Percentiles rank a stretch among this genome's conserved stretches.
phyloP scores from a whole-genome alignment of 2,113 vertebrate species.

The Chionodraco myersi region DNA sequence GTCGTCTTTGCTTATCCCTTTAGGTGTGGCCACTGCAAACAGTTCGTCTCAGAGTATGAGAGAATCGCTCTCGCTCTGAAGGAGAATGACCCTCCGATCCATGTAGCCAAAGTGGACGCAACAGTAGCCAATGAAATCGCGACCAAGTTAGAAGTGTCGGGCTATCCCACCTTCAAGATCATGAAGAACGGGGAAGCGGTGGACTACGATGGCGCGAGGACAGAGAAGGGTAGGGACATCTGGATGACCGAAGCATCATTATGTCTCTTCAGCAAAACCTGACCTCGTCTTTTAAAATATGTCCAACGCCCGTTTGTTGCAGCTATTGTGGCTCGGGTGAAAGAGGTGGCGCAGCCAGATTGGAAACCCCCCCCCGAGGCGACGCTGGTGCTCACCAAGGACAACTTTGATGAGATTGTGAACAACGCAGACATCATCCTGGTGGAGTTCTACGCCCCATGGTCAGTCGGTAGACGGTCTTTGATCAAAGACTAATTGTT shows the following conservation, averaged over 20 bases:
- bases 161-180: slow-evolving; percentile 97
- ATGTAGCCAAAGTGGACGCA: slow-evolving; percentile 95
- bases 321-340: slow-evolving; percentile 92
- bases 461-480: slow-evolving; percentile 84
- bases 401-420: slow-evolving; percentile 92
- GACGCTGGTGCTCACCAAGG: slow-evolving; percentile 92
- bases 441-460: slow-evolving; percentile 99
- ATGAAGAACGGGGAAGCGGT: slow-evolving; percentile 93
- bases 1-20: background rate
- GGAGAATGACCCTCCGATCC: slow-evolving; percentile 91
- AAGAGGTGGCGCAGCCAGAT: slow-evolving; percentile 90
- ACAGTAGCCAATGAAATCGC: slow-evolving; percentile 86
- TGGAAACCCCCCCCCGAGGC: slow-evolving; percentile 95
- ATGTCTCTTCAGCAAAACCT: background rate
- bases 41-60: slow-evolving; percentile 96
- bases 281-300: background rate
- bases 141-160: slow-evolving; percentile 91
- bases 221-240: slow-evolving; percentile 86
- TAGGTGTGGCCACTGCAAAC: slow-evolving; percentile 98
- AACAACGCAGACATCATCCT: slow-evolving; percentile 93
- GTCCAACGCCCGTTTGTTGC: slow-evolving; percentile 45
- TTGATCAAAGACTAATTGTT: background rate
- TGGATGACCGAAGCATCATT: rapidly evolving
- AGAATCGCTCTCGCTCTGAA: slow-evolving; percentile 91
- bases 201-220: slow-evolving; percentile 93